These are phyloP conservation scores for Bruchidius siliquastri DNA, from an alignment of 2,888 invertebrate genomes.

Conservation along the genomic window DNA sequence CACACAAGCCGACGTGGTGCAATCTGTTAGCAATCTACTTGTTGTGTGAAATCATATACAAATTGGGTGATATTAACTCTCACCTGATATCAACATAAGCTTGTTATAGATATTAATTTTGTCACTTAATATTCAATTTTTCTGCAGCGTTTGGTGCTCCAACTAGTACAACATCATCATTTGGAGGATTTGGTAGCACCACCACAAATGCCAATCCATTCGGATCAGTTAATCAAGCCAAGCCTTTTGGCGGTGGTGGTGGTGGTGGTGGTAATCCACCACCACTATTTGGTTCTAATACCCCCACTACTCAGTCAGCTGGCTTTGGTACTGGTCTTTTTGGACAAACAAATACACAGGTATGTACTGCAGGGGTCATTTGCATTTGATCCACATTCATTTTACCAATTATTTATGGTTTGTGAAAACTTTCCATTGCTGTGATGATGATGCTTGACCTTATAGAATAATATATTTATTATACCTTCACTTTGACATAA, in stretches of 20 bases:
- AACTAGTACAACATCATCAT: conserved; percentile 23
- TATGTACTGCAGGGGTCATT: conserved; percentile 9
- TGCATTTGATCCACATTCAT: neutral
- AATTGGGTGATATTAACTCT: too few species aligned
- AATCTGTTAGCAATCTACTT: too few species aligned
- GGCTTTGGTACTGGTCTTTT: conserved; percentile 50
- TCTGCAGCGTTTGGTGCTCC: conserved; percentile 34
- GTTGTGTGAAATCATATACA: too few species aligned
- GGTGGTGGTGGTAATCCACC: conserved; percentile 39
- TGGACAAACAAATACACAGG: conserved; percentile 34
- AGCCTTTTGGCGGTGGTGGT: too few species aligned
- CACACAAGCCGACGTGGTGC: too few species aligned
- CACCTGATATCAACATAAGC: neutral
- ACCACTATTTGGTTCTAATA: conserved; percentile 38
- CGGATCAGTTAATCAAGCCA: conserved; percentile 46
- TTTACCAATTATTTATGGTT: too few species aligned
- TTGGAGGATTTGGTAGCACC: conserved; percentile 45
- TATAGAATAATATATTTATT: too few species aligned
- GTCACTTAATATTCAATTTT: neutral
- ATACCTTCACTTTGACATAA: too few species aligned
- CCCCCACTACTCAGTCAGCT: conserved; percentile 41
- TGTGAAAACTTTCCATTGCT: too few species aligned
- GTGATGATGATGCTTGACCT: too few species aligned
- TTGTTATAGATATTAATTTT: neutral
- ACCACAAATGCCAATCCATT: conserved; percentile 39